phyloP scores from a whole-genome alignment of 1,140 invertebrate genomes.

The Trichoplusia ni region DNA sequence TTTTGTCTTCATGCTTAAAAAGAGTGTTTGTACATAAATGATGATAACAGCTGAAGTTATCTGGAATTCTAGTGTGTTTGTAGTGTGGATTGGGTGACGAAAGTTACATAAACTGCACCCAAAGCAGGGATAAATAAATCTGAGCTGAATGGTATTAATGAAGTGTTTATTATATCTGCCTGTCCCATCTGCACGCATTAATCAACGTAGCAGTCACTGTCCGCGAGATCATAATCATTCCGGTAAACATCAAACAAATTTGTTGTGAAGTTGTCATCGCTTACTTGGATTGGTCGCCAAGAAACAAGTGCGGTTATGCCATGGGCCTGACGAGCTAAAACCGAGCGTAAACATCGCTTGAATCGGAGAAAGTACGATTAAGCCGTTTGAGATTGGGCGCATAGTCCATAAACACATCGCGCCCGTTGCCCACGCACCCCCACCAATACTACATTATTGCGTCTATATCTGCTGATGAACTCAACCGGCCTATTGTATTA shows the following conservation, averaged over 20 bases:
- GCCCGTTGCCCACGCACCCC: constrained; percentile 22
- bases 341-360: constrained; percentile 30
- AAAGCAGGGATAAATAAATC: too few species aligned
- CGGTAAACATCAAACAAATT: constrained; percentile 3
- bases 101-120: too few species aligned
- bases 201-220: constrained; percentile 18
- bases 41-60: too few species aligned
- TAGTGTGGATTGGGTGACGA: too few species aligned
- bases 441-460: constrained; percentile 10
- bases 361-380: constrained; percentile 33
- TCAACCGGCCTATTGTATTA: constrained; percentile 24
- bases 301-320: background rate
- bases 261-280: background rate
- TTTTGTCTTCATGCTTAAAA: too few species aligned
- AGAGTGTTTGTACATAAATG: too few species aligned
- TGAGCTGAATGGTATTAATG: background rate
- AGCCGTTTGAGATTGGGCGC: constrained; percentile 31
- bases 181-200: constrained; percentile 6
- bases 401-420: constrained; percentile 31
- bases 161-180: constrained; percentile 16
- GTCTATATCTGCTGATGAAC: constrained; percentile 32
- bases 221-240: background rate
- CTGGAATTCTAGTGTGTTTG: too few species aligned
- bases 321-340: background rate
- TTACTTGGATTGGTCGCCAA: background rate